Evolutionary conservation across 2,797 vertebrate genomes (phyloP).

Genomic region (Poecilia picta): DNA sequence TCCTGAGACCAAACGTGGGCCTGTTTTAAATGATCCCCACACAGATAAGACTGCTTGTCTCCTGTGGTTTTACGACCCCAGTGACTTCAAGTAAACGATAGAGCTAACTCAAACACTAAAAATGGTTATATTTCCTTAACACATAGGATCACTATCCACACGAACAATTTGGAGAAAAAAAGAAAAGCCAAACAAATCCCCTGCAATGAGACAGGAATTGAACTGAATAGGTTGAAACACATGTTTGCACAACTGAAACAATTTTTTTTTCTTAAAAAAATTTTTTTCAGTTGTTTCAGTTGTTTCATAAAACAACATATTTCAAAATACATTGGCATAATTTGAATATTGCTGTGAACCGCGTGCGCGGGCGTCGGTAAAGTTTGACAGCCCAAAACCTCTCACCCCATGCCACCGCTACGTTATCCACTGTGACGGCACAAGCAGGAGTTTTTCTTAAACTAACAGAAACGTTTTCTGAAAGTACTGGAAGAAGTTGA

Average conservation of each 20-base stretch:
- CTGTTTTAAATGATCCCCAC: too few species aligned
- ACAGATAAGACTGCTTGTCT: too few species aligned
- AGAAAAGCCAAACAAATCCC: background rate
- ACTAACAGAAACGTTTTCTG: background rate
- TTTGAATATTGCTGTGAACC: background rate
- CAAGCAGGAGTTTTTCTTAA: background rate
- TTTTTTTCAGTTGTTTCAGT: too few species aligned
- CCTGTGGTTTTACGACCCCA: too few species aligned
- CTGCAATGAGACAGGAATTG: background rate
- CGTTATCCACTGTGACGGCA: background rate
- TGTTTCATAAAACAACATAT: background rate
- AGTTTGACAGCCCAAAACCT: background rate
- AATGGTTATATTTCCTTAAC: too few species aligned
- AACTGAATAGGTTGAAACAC: background rate
- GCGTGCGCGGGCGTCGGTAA: background rate
- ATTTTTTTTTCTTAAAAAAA: too few species aligned
- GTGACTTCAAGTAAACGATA: too few species aligned
- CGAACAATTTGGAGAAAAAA: background rate
- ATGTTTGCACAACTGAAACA: too few species aligned
- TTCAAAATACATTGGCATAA: background rate
- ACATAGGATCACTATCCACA: background rate
- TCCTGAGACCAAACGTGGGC: too few species aligned
- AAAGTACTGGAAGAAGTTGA: background rate
- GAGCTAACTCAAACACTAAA: too few species aligned
- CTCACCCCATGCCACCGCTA: background rate